Evolutionary conservation across 2,888 invertebrate genomes (phyloP), one percentile per base, ranked within the genome.

Genomic region (Coenonympha arcania): DNA sequence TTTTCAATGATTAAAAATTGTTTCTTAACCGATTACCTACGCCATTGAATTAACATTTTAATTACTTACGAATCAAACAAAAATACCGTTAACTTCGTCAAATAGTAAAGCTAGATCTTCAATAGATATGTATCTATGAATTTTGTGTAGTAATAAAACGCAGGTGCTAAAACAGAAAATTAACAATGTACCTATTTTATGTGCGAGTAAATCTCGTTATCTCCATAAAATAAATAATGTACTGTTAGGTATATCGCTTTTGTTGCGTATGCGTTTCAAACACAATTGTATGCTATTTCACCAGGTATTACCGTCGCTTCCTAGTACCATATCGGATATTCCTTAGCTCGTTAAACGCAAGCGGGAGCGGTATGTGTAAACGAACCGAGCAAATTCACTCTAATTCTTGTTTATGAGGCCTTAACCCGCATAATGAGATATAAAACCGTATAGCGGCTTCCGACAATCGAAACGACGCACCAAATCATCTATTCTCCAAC

Each of bases 401-500:
- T 85, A 83, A 85, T 84, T 80, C 85, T 82, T 76, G 77, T 85
- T 85, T 85, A 85, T 80, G 82, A 78, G 71, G 57, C 71, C 73
- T 74, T 48, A 57, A 52, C 54, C 54, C 30, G 52, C 39, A 54
- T 61, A 59, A 60, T 57, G 54, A 56, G 52, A 51, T 52, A 51
- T 56, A 58, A 58, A 58, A 69, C 71, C 72, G 70, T 74, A 68
- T 66, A 70, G 68, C 73, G 71, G 72, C 65, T 67, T 65, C 73
- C 71, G 68, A 76, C 76, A 76, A 76, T 79, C 77, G 75, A 69
- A 72, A 65, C 64, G 63, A 66, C 65, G 58, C 58, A 63, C 36
- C 50, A 46, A 48, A 44, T 48, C 41, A 41, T 46, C 54, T 46
- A 26, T 48, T 26, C 30, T 34, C 22, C 13, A 34, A 28, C 34